Percentiles rank a stretch among this genome's conserved stretches.
These are phyloP conservation scores for Larimichthys polyactis DNA, from an alignment of 2,113 vertebrate genomes.

Conservation along the genomic window DNA sequence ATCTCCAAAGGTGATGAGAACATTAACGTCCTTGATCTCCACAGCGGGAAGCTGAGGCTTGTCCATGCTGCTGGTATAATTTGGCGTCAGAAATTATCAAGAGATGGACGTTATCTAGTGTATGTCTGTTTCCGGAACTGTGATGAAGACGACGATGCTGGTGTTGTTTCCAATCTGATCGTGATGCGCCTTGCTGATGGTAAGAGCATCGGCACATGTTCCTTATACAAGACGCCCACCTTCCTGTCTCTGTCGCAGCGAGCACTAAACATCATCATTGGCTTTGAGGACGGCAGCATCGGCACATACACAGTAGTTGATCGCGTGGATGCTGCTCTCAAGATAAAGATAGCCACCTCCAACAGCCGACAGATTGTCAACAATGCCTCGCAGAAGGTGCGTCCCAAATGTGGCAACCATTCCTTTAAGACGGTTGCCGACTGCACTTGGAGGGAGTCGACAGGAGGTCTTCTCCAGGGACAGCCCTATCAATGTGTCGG, in stretches of 20 bases:
- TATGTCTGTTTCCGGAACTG: constrained; percentile 93
- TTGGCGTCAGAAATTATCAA: constrained; percentile 94
- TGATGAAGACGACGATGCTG: constrained; percentile 94
- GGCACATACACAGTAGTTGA: constrained; percentile 99
- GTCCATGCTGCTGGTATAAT: constrained; percentile 93
- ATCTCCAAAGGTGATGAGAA: constrained; percentile 96
- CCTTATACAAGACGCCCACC: constrained; percentile 97
- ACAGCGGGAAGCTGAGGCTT: constrained; percentile 95
- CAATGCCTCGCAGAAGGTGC: constrained; percentile 90
- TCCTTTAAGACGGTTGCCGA: constrained; percentile 94
- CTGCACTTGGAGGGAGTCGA: constrained; percentile 97
- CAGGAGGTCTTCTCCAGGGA: constrained; percentile 98
- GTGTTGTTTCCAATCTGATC: constrained; percentile 92
- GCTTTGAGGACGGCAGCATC: constrained; percentile 98
- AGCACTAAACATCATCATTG: constrained; percentile 96
- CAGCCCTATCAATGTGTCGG: constrained; percentile 96
- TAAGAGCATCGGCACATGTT: constrained; percentile 98
- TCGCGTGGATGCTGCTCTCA: constrained; percentile 95
- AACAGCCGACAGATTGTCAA: constrained; percentile 99
- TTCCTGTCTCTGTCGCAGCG: constrained; percentile 95
- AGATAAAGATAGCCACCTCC: constrained; percentile 99
- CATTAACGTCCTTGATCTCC: constrained; percentile 94
- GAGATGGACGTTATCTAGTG: constrained; percentile 97
- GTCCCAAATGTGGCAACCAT: constrained; percentile 93
- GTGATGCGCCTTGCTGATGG: constrained; percentile 98